A percentile compares a stretch with the other conserved stretches of the same genome.
Conservation (phyloP, 2,888 invertebrate species). For the Nephrocerus scutellatus region DNA sequence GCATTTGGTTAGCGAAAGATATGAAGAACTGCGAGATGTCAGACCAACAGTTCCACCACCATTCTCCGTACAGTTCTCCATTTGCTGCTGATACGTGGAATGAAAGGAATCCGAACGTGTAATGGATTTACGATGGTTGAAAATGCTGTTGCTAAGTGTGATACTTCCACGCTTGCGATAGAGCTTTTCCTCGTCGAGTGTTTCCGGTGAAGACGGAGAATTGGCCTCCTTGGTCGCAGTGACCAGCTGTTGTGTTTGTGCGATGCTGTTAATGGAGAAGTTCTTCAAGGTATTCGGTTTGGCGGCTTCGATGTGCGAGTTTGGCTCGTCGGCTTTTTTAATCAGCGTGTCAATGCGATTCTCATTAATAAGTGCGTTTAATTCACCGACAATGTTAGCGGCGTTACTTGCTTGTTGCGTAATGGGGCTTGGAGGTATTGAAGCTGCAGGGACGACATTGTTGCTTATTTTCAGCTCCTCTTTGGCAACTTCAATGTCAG, state of each 20-base stretch:
- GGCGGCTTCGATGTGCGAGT: slow-evolving; percentile 32
- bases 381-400: slow-evolving; percentile 37
- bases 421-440: slow-evolving; percentile 25
- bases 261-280: slow-evolving; percentile 34
- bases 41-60: slow-evolving; percentile 16
- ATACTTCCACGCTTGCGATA: slow-evolving; percentile 30
- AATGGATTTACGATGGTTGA: slow-evolving; percentile 26
- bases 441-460: no score
- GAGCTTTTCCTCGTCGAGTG: slow-evolving; percentile 26
- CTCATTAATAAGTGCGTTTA: slow-evolving; percentile 34
- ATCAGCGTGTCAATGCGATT: slow-evolving; percentile 37
- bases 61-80: no score
- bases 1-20: slow-evolving; percentile 37
- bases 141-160: slow-evolving; percentile 17
- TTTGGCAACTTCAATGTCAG: no score
- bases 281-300: slow-evolving; percentile 39
- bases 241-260: slow-evolving; percentile 3
- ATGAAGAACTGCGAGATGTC: slow-evolving; percentile 39
- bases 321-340: slow-evolving; percentile 24
- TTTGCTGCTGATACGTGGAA: slow-evolving; percentile 25
- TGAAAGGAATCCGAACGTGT: slow-evolving; percentile 44
- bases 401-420: slow-evolving; percentile 37
- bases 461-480: no score
- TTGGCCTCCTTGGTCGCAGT: slow-evolving; percentile 13
- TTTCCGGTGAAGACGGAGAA: slow-evolving; percentile 7